Evolutionary conservation across 2,888 invertebrate species (phyloP).

Genomic region (Eupithecia pulchellata): DNA sequence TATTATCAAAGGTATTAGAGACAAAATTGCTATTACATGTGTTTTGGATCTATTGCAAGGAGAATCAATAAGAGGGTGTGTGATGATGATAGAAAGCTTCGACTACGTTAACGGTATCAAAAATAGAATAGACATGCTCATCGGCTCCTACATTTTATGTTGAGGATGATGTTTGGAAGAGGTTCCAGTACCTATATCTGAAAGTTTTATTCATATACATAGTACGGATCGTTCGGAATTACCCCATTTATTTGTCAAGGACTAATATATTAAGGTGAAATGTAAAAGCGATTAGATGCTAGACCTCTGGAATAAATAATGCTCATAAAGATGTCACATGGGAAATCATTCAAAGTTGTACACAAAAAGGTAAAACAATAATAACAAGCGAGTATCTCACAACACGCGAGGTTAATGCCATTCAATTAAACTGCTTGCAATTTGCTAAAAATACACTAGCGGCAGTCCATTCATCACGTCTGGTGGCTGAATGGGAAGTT

Average conservation of each 20-base stretch:
- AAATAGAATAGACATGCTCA: neutral
- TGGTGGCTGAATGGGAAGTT: conserved; percentile 26
- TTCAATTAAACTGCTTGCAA: conserved; percentile 34
- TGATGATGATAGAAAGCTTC: neutral
- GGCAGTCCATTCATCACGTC: conserved; percentile 34
- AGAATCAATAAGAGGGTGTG: neutral
- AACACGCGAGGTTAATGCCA: conserved; percentile 37
- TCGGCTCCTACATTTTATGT: neutral
- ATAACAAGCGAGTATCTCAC: conserved; percentile 31
- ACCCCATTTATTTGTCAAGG: neutral
- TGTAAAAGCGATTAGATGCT: neutral
- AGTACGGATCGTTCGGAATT: neutral
- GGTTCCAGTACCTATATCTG: too few relatives aligned
- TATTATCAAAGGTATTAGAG: neutral
- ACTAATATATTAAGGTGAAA: neutral
- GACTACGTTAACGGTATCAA: neutral
- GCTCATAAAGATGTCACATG: conserved; percentile 21
- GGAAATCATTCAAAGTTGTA: conserved; percentile 25
- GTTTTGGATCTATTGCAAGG: neutral
- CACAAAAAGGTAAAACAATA: conserved; percentile 30
- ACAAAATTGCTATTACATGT: neutral
- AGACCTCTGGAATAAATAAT: conserved; percentile 2
- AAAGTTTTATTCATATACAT: neutral
- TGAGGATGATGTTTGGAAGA: neutral
- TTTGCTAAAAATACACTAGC: conserved; percentile 42